Conservation (phyloP, 2,113 vertebrate species). For the Pseudois nayaur region DNA sequence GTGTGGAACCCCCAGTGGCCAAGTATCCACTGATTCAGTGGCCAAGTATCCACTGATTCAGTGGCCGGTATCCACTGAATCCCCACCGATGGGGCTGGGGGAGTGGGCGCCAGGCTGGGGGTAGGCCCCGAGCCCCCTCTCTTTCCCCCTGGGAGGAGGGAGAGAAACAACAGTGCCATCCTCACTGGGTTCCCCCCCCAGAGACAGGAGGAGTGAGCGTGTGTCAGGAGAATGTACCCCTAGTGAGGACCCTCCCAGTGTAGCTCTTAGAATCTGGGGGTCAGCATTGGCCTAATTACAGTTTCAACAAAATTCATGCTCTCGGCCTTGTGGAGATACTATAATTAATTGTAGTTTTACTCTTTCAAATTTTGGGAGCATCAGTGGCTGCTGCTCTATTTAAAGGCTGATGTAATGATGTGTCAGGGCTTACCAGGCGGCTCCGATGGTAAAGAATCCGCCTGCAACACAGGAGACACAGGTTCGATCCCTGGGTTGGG, state of each 20-base stretch:
- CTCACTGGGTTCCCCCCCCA: not conserved
- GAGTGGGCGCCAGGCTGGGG: not conserved
- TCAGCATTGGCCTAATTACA: not conserved
- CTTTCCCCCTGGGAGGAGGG: not conserved
- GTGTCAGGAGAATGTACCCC: not conserved
- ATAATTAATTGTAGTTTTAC: not conserved
- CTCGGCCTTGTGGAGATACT: not conserved
- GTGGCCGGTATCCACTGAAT: not conserved
- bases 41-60: too few relatives aligned
- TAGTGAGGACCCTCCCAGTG: not conserved
- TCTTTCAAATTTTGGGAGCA: not conserved
- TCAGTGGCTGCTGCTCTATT: not conserved
- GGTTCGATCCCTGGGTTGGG: not conserved
- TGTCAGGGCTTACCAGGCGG: accelerated
- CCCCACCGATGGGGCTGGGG: not conserved
- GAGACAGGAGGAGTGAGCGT: not conserved
- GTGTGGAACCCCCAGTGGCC: not conserved
- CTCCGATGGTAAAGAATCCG: not conserved
- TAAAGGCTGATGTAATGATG: not conserved
- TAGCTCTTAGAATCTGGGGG: not conserved
- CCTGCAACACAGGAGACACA: not conserved
- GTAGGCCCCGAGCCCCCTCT: not conserved
- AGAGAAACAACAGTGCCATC: not conserved
- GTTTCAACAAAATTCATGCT: not conserved
- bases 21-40: too few relatives aligned